Conservation (phyloP, 2,888 invertebrate genomes). For the Melanostoma mellinum region DNA sequence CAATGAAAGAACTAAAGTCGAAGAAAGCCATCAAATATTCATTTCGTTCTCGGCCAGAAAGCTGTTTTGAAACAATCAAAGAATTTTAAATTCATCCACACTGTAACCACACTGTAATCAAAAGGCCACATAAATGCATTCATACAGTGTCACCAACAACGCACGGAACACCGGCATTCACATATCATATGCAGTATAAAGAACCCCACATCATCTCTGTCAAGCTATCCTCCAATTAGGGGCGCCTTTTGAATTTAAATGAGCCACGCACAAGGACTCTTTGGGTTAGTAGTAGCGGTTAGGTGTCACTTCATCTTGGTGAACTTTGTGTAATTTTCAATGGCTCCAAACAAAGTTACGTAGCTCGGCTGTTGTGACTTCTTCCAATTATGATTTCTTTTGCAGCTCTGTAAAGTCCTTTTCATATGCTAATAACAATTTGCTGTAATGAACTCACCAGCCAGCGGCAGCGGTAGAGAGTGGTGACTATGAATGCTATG, state of each 20-base stretch:
- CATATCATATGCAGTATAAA: constrained; percentile 56
- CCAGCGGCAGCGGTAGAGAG: background rate
- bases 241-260: constrained; percentile 71
- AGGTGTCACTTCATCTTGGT: constrained; percentile 69
- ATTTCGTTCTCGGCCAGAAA: constrained; percentile 23
- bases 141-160: constrained; percentile 30
- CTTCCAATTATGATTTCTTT: constrained; percentile 73
- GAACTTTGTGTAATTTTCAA: constrained; percentile 67
- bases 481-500: background rate
- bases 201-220: constrained; percentile 45
- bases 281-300: constrained; percentile 60
- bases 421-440: constrained; percentile 73
- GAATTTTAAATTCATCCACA: constrained; percentile 33
- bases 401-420: constrained; percentile 63
- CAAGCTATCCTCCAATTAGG: constrained; percentile 63
- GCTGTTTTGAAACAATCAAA: constrained; percentile 67
- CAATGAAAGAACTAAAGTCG: constrained; percentile 29
- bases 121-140: constrained; percentile 42
- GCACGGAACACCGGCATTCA: constrained; percentile 38
- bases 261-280: constrained; percentile 71
- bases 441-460: constrained; percentile 67
- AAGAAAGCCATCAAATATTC: constrained; percentile 63
- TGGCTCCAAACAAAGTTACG: constrained; percentile 63
- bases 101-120: constrained; percentile 47
- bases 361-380: constrained; percentile 51